A percentile compares a stretch with the other conserved stretches of the same genome.
Evolutionary conservation across 2,113 vertebrate genomes (phyloP).

Genomic region (Megaceryle torquata): DNA sequence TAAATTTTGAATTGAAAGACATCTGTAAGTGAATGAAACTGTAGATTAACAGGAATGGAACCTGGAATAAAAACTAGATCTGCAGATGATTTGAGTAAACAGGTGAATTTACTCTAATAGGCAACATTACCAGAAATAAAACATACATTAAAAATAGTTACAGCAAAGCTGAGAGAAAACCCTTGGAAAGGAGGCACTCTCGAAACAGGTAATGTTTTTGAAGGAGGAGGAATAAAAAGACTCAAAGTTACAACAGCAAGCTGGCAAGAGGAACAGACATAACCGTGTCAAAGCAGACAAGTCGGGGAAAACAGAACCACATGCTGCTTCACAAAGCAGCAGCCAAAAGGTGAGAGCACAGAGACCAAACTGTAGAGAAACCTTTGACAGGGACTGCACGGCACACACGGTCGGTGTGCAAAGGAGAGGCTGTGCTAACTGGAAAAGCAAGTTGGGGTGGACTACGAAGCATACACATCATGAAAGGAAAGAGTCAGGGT

Average conservation of each 20-base stretch:
- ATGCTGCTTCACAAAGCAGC: background rate
- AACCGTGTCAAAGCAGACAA: background rate
- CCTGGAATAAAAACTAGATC: background rate
- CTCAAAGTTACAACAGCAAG: background rate
- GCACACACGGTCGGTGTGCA: fast-evolving
- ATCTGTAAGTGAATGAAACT: background rate
- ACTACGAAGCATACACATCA: fast-evolving
- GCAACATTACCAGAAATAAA: background rate
- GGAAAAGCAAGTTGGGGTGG: conserved; percentile 7
- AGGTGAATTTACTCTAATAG: background rate
- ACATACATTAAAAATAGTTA: background rate
- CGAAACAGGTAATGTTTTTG: background rate
- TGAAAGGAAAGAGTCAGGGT: background rate
- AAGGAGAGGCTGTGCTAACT: background rate
- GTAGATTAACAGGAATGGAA: background rate
- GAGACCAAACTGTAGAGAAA: background rate
- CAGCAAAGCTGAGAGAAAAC: background rate
- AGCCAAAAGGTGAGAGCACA: background rate
- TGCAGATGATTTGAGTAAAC: background rate
- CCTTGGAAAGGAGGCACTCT: background rate
- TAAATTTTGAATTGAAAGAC: background rate
- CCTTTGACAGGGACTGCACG: background rate
- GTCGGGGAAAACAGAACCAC: background rate
- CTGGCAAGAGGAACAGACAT: background rate
- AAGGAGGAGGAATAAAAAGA: background rate